Conservation (phyloP, 2,888 invertebrate genomes). For the Epinotia bilunana region DNA sequence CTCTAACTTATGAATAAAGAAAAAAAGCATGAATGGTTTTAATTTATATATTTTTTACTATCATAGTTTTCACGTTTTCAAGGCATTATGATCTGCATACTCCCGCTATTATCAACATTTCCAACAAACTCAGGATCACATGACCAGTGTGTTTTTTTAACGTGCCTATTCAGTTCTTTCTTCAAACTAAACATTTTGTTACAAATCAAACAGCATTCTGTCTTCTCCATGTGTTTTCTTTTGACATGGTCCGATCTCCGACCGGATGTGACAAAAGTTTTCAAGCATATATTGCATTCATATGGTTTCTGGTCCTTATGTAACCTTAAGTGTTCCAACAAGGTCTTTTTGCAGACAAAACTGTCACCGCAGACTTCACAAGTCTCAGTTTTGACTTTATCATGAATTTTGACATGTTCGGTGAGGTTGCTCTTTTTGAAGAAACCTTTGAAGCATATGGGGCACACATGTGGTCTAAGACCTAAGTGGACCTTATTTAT, state of each 20-base stretch:
- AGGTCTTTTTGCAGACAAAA: conserved; percentile 63
- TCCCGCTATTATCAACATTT: neutral
- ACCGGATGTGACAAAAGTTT: conserved; percentile 64
- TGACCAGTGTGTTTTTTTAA: conserved; percentile 58
- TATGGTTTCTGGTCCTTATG: conserved; percentile 64
- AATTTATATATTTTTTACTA: too few species aligned
- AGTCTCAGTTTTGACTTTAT: conserved; percentile 55
- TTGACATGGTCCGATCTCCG: conserved; percentile 66
- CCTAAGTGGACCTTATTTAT: conserved; percentile 64
- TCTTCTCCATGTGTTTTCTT: conserved; percentile 63
- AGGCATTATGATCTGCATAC: neutral
- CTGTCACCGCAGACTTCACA: conserved; percentile 67
- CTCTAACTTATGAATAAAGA: too few species aligned
- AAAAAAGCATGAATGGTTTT: too few species aligned
- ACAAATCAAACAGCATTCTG: conserved; percentile 62
- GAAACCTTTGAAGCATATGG: conserved; percentile 64
- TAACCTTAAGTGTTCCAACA: conserved; percentile 62
- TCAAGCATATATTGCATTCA: conserved; percentile 61
- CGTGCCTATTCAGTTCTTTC: conserved; percentile 66
- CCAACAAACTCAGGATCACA: conserved; percentile 4
- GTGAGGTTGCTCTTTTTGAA: conserved; percentile 65
- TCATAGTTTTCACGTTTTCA: neutral
- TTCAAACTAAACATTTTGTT: conserved; percentile 66
- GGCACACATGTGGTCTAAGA: conserved; percentile 59
- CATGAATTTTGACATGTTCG: conserved; percentile 60